A percentile compares a stretch with the other conserved stretches of the same genome.
These are phyloP conservation scores for Chionomys nivalis DNA, from an alignment of 2,113 vertebrate genomes.

Conservation along the genomic window DNA sequence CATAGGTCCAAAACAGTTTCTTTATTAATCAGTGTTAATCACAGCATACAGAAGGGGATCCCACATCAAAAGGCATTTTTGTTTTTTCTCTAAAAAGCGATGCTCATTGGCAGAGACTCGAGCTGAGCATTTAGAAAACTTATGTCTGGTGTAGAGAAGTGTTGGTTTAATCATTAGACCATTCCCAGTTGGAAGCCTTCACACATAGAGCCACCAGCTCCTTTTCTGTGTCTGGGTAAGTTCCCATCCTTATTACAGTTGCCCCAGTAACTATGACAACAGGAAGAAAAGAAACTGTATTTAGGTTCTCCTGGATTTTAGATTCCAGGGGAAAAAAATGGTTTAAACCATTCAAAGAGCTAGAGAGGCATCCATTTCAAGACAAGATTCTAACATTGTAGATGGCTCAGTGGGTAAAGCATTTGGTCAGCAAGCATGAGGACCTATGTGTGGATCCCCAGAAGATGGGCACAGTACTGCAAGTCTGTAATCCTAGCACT, in stretches of 20 bases:
- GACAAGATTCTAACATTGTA: not conserved
- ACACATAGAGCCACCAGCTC: not conserved
- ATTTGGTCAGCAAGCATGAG: not conserved
- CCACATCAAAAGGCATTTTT: not conserved
- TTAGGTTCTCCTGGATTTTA: conserved; percentile 40
- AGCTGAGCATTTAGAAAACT: not conserved
- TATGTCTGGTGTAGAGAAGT: not conserved
- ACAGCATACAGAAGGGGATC: too few relatives aligned
- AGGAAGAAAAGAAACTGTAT: not conserved
- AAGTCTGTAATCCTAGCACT: not conserved
- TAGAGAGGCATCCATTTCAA: conserved; percentile 49
- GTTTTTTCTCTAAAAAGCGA: conserved; percentile 21
- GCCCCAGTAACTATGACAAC: not conserved
- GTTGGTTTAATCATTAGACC: not conserved
- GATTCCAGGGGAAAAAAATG: conserved; percentile 37
- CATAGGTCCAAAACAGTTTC: too few relatives aligned
- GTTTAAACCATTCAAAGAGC: conserved; percentile 22
- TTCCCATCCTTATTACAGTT: not conserved
- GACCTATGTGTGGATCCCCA: not conserved
- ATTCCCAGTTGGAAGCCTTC: not conserved
- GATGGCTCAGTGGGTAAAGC: not conserved
- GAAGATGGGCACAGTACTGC: not conserved
- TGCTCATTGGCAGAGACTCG: not conserved
- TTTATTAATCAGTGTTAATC: too few relatives aligned
- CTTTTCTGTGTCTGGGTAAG: conserved; percentile 10